A percentile compares a stretch with the other conserved stretches of the same genome.
These are phyloP conservation scores for Carapus acus DNA, from an alignment of 2,797 vertebrate species.

Conservation along the genomic window DNA sequence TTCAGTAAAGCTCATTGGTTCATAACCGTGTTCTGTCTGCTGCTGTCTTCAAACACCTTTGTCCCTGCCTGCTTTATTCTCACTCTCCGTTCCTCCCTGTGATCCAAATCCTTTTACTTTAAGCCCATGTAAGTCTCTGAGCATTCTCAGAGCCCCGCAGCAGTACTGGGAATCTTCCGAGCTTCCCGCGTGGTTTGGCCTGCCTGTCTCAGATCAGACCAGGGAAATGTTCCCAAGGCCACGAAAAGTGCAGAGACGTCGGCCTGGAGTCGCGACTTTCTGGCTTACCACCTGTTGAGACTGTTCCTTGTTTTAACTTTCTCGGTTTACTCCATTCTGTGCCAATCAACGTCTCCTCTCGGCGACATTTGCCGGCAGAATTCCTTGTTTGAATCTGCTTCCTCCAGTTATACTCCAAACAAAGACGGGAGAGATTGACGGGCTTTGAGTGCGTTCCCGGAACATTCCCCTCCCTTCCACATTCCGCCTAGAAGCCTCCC, in stretches of 20 bases:
- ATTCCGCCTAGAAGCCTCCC: constrained; percentile 31
- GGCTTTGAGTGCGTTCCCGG: constrained; percentile 24
- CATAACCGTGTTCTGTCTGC: too few species aligned
- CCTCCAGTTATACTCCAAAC: constrained; percentile 17
- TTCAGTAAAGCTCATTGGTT: too few species aligned
- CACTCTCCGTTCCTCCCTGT: constrained; percentile 19
- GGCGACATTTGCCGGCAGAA: neutral
- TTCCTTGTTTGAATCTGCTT: constrained; percentile 19
- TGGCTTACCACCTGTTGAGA: neutral
- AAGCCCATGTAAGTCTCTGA: constrained; percentile 57
- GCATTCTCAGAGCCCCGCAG: constrained; percentile 25
- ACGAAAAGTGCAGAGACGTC: too few species aligned
- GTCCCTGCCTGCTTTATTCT: constrained; percentile 12
- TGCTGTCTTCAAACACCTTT: constrained; percentile 5
- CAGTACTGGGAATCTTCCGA: constrained; percentile 23
- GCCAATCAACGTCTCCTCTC: constrained; percentile 14
- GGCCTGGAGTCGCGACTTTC: too few species aligned
- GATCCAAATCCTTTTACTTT: constrained; percentile 59
- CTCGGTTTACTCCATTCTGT: neutral
- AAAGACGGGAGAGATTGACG: constrained; percentile 13
- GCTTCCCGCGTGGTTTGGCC: too few species aligned
- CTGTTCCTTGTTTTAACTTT: neutral
- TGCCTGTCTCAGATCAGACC: too few species aligned
- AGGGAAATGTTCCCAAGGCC: neutral
- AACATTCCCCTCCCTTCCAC: constrained; percentile 40